phyloP scores from a whole-genome alignment of 2,888 invertebrate species.

The Caenorhabditis afra region DNA sequence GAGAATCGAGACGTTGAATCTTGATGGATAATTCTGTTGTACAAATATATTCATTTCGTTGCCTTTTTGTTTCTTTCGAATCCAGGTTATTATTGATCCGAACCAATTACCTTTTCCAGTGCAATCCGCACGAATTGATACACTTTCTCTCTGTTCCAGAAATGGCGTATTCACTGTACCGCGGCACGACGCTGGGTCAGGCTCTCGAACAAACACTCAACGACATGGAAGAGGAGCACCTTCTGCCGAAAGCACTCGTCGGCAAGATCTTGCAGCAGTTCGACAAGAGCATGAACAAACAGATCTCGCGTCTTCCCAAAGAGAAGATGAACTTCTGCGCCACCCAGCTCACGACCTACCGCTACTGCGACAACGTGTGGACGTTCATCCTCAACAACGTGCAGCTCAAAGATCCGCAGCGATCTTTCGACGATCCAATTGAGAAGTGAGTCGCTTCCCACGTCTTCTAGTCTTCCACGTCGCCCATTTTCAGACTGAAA shows the following conservation, averaged over 20 bases:
- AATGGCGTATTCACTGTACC: slow-evolving; percentile 91
- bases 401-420: slow-evolving; percentile 86
- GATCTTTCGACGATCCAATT: slow-evolving; percentile 57
- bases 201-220: slow-evolving; percentile 97
- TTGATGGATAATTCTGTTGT: slow-evolving; percentile 3
- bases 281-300: slow-evolving; percentile 96
- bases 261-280: slow-evolving; percentile 93
- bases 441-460: slow-evolving; percentile 30
- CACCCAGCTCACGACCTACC: slow-evolving; percentile 81
- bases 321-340: slow-evolving; percentile 95
- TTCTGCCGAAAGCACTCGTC: slow-evolving; percentile 41
- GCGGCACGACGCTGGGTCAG: slow-evolving; percentile 96
- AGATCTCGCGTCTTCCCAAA: slow-evolving; percentile 90
- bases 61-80: no score
- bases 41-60: not conserved
- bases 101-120: no score
- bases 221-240: slow-evolving; percentile 84
- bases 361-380: slow-evolving; percentile 99
- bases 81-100: not conserved
- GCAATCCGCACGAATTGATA: no score
- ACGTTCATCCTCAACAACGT: slow-evolving; percentile 98
- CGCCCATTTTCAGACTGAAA: slow-evolving; percentile 89
- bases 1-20: not conserved
- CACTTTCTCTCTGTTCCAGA: slow-evolving; percentile 15
- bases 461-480: not conserved